phyloP scores from a whole-genome alignment of 2,113 vertebrate species.

The Centropristis striata region DNA sequence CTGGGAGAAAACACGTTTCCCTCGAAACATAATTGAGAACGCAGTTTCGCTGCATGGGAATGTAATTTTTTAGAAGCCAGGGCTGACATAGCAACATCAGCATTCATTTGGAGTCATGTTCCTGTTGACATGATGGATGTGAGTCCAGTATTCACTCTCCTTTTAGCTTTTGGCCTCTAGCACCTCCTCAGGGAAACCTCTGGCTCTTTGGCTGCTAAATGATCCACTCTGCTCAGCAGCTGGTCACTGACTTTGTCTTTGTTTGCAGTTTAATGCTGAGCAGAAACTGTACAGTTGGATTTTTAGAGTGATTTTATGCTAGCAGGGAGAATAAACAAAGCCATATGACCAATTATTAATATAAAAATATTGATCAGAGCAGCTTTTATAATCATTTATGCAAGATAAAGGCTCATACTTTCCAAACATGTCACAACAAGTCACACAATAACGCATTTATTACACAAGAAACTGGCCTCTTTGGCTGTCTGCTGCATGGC shows the following conservation, averaged over 20 bases:
- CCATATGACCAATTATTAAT: not conserved
- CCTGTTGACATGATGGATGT: not conserved
- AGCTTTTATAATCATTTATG: not conserved
- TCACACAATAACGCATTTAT: not conserved
- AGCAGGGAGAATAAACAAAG: not conserved
- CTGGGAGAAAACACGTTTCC: too few species aligned
- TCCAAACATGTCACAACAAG: not conserved
- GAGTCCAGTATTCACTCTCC: not conserved
- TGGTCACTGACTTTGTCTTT: not conserved
- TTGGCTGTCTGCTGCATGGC: slow-evolving; percentile 15
- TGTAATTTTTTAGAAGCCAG: too few species aligned
- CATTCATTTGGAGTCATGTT: not conserved
- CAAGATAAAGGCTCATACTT: not conserved
- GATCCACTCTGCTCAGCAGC: too few species aligned
- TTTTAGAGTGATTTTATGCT: not conserved
- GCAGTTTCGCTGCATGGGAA: too few species aligned
- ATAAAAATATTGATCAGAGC: not conserved
- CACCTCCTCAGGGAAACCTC: not conserved
- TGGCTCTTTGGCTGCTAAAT: not conserved
- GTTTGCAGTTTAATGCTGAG: not conserved
- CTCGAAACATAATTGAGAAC: too few species aligned
- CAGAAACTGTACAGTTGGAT: not conserved
- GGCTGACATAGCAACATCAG: too few species aligned
- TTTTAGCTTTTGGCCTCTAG: not conserved
- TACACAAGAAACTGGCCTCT: not conserved